Conservation (phyloP, 2,797 vertebrate genomes). For the Sorex maritimensis region DNA sequence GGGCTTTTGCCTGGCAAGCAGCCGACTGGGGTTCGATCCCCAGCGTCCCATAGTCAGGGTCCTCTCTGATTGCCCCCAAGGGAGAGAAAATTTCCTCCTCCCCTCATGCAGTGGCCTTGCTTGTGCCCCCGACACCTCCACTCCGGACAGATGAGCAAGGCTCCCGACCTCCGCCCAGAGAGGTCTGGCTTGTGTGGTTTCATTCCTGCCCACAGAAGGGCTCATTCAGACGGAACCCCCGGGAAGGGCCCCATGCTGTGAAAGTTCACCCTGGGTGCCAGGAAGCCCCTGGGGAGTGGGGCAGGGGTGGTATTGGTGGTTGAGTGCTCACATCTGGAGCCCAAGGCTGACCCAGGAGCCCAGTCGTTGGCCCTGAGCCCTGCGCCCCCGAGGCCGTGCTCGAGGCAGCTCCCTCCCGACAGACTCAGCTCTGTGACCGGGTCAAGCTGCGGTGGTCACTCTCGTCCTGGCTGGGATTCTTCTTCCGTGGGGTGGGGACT, state of each 20-base stretch:
- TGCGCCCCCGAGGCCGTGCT: background rate
- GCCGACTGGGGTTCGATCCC: no score
- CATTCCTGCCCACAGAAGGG: background rate
- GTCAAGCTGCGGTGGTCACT: background rate
- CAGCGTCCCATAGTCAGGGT: background rate
- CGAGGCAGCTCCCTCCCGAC: background rate
- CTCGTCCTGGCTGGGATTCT: background rate
- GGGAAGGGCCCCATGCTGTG: background rate
- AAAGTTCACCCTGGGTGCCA: background rate
- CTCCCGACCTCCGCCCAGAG: background rate
- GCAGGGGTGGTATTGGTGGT: accelerated
- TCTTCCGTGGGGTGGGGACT: background rate
- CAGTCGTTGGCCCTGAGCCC: background rate
- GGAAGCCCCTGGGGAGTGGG: background rate
- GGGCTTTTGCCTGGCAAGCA: no score
- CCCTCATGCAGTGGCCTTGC: background rate
- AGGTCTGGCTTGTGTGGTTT: background rate
- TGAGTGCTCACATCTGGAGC: no score
- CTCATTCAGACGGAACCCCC: background rate
- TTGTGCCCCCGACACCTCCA: background rate
- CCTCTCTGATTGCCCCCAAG: no score
- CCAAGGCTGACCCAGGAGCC: background rate
- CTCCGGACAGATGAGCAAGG: background rate
- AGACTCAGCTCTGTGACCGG: constrained; percentile 11
- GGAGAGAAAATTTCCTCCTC: background rate